Evolutionary conservation across 2,113 vertebrate genomes (phyloP).

Genomic region (Vulpes lagopus): DNA sequence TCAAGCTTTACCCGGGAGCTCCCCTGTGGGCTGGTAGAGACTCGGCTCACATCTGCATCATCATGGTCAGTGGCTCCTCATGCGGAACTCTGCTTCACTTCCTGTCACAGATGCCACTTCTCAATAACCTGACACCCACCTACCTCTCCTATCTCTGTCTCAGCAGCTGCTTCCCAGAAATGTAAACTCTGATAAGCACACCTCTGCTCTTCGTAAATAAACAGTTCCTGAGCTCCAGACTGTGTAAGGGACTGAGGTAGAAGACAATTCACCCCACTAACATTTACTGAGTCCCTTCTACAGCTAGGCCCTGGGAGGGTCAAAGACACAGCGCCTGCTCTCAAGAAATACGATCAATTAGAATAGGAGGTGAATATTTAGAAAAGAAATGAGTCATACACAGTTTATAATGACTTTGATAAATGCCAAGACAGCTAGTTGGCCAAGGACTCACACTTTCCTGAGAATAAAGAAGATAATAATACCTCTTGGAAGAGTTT

Average conservation of each 20-base stretch:
- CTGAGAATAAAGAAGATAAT: neutral
- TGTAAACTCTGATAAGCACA: too few species aligned
- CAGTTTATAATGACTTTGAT: neutral
- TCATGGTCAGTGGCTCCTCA: too few species aligned
- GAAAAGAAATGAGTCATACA: neutral
- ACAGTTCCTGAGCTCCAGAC: neutral
- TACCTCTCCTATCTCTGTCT: neutral
- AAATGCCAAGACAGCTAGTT: neutral
- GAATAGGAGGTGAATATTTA: neutral
- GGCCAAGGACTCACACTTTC: neutral
- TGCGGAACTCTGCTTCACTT: neutral
- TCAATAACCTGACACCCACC: neutral
- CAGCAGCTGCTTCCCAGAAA: neutral
- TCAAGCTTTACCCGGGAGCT: fast-evolving
- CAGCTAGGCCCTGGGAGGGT: neutral
- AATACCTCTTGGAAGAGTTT: neutral
- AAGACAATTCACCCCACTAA: neutral
- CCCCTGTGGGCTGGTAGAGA: neutral
- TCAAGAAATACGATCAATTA: neutral
- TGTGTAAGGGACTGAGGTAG: neutral
- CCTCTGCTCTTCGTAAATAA: neutral
- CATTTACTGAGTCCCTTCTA: neutral
- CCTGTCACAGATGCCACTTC: neutral
- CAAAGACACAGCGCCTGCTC: neutral
- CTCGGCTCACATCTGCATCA: too few species aligned